A percentile compares a stretch with the other conserved stretches of the same genome.
Evolutionary conservation across 1,140 invertebrate genomes (phyloP).

Genomic region (Plodia interpunctella): DNA sequence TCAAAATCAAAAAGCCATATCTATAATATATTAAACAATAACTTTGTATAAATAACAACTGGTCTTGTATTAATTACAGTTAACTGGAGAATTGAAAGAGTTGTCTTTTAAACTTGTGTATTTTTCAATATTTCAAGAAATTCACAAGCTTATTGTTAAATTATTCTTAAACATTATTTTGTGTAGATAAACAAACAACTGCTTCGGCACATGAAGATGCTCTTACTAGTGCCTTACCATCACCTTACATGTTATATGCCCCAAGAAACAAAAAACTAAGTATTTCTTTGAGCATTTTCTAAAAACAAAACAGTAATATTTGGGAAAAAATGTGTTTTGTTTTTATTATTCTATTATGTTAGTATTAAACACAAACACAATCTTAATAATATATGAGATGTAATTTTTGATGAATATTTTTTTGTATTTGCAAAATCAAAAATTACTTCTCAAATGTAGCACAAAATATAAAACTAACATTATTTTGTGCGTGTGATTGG

Average conservation of each 20-base stretch:
- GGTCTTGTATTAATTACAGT: no score
- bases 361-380: constrained; percentile 46
- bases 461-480: constrained; percentile 15
- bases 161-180: constrained; percentile 21
- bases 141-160: constrained; percentile 18
- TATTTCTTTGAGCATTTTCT: constrained; percentile 10
- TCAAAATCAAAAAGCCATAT: no score
- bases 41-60: no score
- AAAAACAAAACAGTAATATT: constrained; percentile 15
- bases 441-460: constrained; percentile 7
- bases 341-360: constrained; percentile 18
- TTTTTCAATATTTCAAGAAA: constrained; percentile 10
- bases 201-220: constrained; percentile 23
- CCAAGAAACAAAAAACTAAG: constrained; percentile 25
- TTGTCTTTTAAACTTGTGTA: constrained; percentile 7
- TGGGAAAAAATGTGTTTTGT: constrained; percentile 10
- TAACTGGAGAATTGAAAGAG: neutral
- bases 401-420: constrained; percentile 17
- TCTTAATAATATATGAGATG: constrained; percentile 30
- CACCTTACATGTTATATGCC: constrained; percentile 36
- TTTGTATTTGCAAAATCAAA: neutral
- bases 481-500: constrained; percentile 15
- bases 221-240: constrained; percentile 31
- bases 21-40: no score
- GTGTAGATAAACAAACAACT: constrained; percentile 34